Evolutionary conservation across 2,888 invertebrate genomes (phyloP), one percentile per base, ranked within the genome.

Genomic region (Neocrepidodera transversa): DNA sequence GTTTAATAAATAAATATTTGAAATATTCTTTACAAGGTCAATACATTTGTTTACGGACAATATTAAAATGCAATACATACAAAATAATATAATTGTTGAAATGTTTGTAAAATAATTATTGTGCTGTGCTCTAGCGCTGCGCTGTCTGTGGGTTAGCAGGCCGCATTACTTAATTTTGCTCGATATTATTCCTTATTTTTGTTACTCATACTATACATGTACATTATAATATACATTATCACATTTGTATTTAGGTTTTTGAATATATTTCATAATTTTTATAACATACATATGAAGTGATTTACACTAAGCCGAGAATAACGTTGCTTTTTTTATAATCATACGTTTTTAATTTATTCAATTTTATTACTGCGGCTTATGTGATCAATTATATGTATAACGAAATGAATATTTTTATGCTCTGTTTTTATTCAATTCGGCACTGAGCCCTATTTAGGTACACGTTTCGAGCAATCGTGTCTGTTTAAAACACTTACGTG

Each of bases 401-500:
- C 36, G 36, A 48, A 51, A 32, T 62, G 20, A 57, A 63, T 50
- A 50, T 48, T 62, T 68, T 68, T 67, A 73, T 71, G 75, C 76
- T 77, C 76, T 77, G 76, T 78, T 77, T 75, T 76, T 71, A 76
- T 78, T 78, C 73, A 69, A 76, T 73, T 76, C 77, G 78, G 78
- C 75, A 74, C 72, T 76, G 77, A 76, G 78, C 77, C 77, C 74
- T 71, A 69, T 69, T 71, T 32, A 43, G 73, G 73, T 75, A 78
- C 77, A 79, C 77, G 78, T 78, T 79, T 79, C 74, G 79, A 79
- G 79, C 79, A 75, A 78, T 79, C 79, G 78, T 79, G 78, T 78
- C 77, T 78, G 77, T 79, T 76, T 75, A 74, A n/a, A 75, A 75
- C 72, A 74, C 63, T 58, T 62, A 63, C 66, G 65, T 68, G 62